Evolutionary conservation across 2,113 vertebrate species (phyloP).

Genomic region (Brachypodius melanocephalos): DNA sequence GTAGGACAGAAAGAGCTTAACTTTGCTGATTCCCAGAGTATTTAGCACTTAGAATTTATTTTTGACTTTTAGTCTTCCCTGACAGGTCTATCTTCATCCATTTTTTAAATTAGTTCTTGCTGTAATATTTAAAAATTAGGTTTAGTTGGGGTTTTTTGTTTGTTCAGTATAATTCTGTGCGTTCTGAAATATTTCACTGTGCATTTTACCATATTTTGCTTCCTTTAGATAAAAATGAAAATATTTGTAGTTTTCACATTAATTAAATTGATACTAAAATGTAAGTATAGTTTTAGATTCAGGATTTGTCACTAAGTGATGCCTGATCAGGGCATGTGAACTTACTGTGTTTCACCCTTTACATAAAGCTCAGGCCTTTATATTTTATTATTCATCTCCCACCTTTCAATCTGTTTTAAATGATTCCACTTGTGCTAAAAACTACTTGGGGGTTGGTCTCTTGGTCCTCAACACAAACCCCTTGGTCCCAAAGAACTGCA

Average conservation of each 20-base stretch:
- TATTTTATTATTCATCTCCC: neutral
- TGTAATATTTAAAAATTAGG: neutral
- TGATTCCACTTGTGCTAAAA: neutral
- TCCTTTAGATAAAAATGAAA: neutral
- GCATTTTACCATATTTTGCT: neutral
- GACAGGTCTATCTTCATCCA: neutral
- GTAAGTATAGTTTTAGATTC: neutral
- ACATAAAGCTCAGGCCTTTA: neutral
- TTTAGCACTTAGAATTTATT: neutral
- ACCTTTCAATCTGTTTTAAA: neutral
- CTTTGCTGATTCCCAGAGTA: neutral
- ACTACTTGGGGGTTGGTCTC: neutral
- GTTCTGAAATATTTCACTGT: neutral
- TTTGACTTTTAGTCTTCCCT: neutral
- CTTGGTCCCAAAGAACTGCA: neutral
- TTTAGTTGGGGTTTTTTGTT: accelerated
- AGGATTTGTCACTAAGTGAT: neutral
- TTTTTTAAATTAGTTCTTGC: neutral
- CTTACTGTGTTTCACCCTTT: neutral
- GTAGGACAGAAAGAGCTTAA: neutral
- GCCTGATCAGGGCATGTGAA: neutral
- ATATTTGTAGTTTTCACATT: neutral
- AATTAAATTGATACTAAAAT: neutral
- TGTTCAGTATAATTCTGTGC: neutral
- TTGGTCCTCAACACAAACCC: neutral